phyloP scores from a whole-genome alignment of 1,140 invertebrate species.

The Aradophagus sp. region DNA sequence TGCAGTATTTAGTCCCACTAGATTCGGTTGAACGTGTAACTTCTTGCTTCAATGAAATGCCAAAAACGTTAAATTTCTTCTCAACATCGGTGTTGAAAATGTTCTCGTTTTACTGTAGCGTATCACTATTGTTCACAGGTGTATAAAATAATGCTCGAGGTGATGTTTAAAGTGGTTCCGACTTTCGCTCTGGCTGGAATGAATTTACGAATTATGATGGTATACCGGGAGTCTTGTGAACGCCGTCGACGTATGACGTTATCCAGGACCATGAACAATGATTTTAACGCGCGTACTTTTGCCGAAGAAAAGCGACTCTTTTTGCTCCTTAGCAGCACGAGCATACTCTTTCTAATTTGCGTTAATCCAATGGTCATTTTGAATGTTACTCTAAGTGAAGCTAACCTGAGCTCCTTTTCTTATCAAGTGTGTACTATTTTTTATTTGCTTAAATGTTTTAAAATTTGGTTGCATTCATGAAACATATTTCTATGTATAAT shows the following conservation, averaged over 20 bases:
- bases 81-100: too few species aligned
- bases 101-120: too few species aligned
- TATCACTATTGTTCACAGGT: constrained; percentile 69
- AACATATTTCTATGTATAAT: too few species aligned
- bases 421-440: constrained; percentile 77
- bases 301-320: constrained; percentile 83
- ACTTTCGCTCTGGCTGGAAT: constrained; percentile 80
- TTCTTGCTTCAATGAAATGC: too few species aligned
- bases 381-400: constrained; percentile 80
- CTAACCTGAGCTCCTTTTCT: constrained; percentile 78
- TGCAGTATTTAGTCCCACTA: too few species aligned
- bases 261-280: constrained; percentile 75
- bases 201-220: constrained; percentile 82
- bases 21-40: too few species aligned
- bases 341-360: constrained; percentile 83
- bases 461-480: not conserved
- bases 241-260: constrained; percentile 79
- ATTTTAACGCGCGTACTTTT: constrained; percentile 80
- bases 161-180: constrained; percentile 81
- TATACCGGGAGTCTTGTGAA: constrained; percentile 80
- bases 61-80: too few species aligned
- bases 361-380: constrained; percentile 85
- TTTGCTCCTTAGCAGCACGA: constrained; percentile 82
- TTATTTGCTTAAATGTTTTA: too few species aligned
- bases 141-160: constrained; percentile 80